These are phyloP conservation scores for Sarcophaga bullata DNA, from an alignment of 1,140 invertebrate species.

Conservation along the genomic window DNA sequence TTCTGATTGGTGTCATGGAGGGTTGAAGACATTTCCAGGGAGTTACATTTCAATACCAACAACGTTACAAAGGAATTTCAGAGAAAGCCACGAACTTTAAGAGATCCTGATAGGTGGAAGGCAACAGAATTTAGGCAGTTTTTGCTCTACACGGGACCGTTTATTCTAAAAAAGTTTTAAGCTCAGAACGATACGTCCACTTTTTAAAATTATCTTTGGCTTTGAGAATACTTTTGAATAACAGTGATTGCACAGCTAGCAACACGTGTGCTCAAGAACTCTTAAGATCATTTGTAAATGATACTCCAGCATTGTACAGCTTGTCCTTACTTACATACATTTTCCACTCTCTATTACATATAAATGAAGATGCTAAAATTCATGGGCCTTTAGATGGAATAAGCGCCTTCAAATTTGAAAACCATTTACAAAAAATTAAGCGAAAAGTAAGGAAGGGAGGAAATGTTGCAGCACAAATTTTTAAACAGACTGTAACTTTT, in stretches of 20 bases:
- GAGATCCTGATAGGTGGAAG: slow-evolving; percentile 28
- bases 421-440: slow-evolving; percentile 45
- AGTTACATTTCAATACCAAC: background rate
- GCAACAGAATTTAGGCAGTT: slow-evolving; percentile 35
- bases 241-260: background rate
- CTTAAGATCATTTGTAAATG: background rate
- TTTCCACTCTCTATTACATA: slow-evolving; percentile 29
- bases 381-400: slow-evolving; percentile 43
- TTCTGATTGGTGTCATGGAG: slow-evolving; percentile 24
- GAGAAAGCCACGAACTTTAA: slow-evolving; percentile 31
- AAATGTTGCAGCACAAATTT: slow-evolving; percentile 44
- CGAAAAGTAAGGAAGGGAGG: slow-evolving; percentile 41
- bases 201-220: slow-evolving; percentile 26
- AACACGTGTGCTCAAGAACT: slow-evolving; percentile 10
- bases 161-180: slow-evolving; percentile 21
- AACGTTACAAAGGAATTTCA: slow-evolving; percentile 19
- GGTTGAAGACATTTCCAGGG: background rate
- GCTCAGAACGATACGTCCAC: background rate
- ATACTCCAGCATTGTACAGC: slow-evolving; percentile 20
- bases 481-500: slow-evolving; percentile 45
- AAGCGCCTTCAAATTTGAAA: slow-evolving; percentile 48
- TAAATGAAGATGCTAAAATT: slow-evolving; percentile 31
- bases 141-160: background rate
- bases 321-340: slow-evolving; percentile 26
- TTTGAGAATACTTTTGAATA: slow-evolving; percentile 21